Percentiles rank a stretch among this genome's conserved stretches.
phyloP scores from a whole-genome alignment of 1,140 invertebrate species.

The Microplitis mediator region DNA sequence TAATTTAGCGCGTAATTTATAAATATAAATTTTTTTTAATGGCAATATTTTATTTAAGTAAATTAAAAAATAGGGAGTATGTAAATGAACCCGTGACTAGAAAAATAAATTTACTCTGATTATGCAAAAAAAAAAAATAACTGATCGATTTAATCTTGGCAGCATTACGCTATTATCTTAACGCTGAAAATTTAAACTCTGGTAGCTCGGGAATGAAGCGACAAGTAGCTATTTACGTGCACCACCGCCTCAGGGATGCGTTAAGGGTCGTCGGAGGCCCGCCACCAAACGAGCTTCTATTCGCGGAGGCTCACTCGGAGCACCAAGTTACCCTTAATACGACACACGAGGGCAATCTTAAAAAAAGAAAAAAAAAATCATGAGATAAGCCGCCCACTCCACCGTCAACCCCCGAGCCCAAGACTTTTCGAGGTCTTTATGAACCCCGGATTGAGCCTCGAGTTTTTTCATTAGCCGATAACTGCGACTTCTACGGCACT shows the following conservation, averaged over 20 bases:
- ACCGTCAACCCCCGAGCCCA: slow-evolving; percentile 5
- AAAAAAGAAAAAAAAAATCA: slow-evolving; percentile 34
- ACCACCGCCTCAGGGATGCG: slow-evolving; percentile 28
- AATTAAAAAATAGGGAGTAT: background rate
- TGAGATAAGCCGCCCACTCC: slow-evolving; percentile 47
- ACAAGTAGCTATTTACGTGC: slow-evolving; percentile 62
- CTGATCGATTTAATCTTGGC: slow-evolving; percentile 6
- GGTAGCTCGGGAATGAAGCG: slow-evolving; percentile 46
- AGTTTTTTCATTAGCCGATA: slow-evolving; percentile 58
- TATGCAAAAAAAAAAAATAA: slow-evolving; percentile 5
- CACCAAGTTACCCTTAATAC: slow-evolving; percentile 51
- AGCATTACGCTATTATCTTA: background rate
- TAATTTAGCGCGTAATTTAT: no score
- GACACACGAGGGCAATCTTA: slow-evolving; percentile 61
- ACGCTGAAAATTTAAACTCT: background rate
- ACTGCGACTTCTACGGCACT: slow-evolving; percentile 48
- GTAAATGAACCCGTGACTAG: background rate
- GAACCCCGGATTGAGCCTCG: slow-evolving; percentile 41
- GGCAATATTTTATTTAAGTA: slow-evolving; percentile 29
- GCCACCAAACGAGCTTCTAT: slow-evolving; percentile 33
- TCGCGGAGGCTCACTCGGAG: slow-evolving; percentile 47
- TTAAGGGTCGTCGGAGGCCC: slow-evolving; percentile 11
- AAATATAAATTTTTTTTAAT: no score
- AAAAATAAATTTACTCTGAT: background rate
- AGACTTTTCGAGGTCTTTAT: slow-evolving; percentile 34